These are phyloP conservation scores for Chrysotoxum bicinctum DNA, from an alignment of 2,888 invertebrate species.

Conservation along the genomic window DNA sequence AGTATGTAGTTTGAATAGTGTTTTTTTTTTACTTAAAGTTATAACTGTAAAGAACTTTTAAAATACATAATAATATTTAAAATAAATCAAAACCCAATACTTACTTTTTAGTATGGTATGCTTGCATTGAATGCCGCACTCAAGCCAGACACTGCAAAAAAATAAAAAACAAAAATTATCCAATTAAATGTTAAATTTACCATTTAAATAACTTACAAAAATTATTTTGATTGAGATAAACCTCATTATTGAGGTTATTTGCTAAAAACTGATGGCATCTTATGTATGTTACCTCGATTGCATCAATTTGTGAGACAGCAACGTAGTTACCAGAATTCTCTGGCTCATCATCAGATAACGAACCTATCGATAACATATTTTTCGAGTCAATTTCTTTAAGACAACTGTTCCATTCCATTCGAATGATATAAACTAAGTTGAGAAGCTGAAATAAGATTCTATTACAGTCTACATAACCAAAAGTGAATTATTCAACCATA, in stretches of 20 bases:
- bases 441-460: slow-evolving; percentile 74
- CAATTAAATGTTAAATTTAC: neutral
- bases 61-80: too few species aligned
- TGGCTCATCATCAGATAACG: slow-evolving; percentile 68
- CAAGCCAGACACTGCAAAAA: slow-evolving; percentile 78
- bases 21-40: too few species aligned
- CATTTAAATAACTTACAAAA: slow-evolving; percentile 75
- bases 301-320: slow-evolving; percentile 77
- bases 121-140: slow-evolving; percentile 78
- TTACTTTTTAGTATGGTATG: slow-evolving; percentile 76
- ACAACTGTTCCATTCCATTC: slow-evolving; percentile 79
- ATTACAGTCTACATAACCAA: neutral
- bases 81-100: neutral
- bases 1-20: too few species aligned
- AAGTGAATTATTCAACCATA: slow-evolving; percentile 32
- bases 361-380: slow-evolving; percentile 61
- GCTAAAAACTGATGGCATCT: slow-evolving; percentile 80
- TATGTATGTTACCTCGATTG: slow-evolving; percentile 80
- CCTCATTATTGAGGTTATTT: slow-evolving; percentile 77
- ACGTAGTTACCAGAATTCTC: slow-evolving; percentile 73
- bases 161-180: neutral
- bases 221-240: slow-evolving; percentile 76
- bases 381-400: slow-evolving; percentile 74
- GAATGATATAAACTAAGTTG: slow-evolving; percentile 78
- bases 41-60: too few species aligned